Conservation (phyloP, 1,140 invertebrate species). For the Parasteatoda tepidariorum region DNA sequence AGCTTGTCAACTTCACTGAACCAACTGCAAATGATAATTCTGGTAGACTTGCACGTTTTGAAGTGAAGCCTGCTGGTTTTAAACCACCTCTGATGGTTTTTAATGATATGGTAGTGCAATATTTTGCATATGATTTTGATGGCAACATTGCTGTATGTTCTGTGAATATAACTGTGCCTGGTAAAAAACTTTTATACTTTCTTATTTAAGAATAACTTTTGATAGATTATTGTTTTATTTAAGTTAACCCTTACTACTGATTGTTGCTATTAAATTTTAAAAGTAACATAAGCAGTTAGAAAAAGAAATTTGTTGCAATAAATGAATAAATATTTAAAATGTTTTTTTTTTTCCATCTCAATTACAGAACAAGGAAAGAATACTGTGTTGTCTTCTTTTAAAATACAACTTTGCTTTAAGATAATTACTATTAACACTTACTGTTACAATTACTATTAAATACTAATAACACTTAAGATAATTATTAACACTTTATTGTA, state of each 20-base stretch:
- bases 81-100: conserved; percentile 89
- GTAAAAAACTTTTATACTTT: conserved; percentile 3
- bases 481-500: too few species aligned
- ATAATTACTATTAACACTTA: too few species aligned
- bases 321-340: too few species aligned
- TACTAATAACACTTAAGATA: too few species aligned
- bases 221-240: not conserved
- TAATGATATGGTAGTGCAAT: conserved; percentile 92
- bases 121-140: conserved; percentile 95
- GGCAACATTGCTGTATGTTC: conserved; percentile 97
- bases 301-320: too few species aligned
- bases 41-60: conserved; percentile 89
- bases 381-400: too few species aligned
- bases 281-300: not conserved
- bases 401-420: too few species aligned
- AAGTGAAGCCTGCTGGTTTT: conserved; percentile 91
- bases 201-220: not conserved
- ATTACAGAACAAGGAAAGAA: too few species aligned
- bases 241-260: too few species aligned
- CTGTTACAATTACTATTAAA: too few species aligned
- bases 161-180: conserved; percentile 91
- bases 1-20: conserved; percentile 92
- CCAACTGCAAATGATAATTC: conserved; percentile 94
- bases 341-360: too few species aligned
- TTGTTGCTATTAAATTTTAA: not conserved